Evolutionary conservation across 2,113 vertebrate genomes (phyloP), one percentile per base, ranked within the genome.

Genomic region (Podarcis muralis): DNA sequence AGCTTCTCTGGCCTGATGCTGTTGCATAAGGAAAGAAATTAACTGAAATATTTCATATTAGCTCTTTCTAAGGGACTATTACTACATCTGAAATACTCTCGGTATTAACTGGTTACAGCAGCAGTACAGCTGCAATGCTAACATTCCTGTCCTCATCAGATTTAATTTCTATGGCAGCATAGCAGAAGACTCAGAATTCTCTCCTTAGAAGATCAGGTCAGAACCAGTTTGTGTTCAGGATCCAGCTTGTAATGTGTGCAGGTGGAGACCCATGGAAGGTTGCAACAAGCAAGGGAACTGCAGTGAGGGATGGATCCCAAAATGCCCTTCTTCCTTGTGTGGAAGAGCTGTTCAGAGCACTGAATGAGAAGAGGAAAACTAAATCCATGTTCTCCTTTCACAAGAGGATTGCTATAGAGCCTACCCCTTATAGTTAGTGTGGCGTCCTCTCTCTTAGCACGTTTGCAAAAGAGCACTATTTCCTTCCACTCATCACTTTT

Each of bases 61-160:
- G 22, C 30, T 40, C 35, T 83, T 66, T 37, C 59, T 65, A 66
- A 66, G 32, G 59, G 59, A 37, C 59, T 66, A 27, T 27, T 1
- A 81, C 79, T 83, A 16, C 86, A 59, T 87, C 30, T 82, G 1
- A 69, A 0, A 89, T 92, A 86, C 30, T 89, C 20, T 87, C 89
- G 72, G 20, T 90, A 88, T 66, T 68, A 40, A 68, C 35, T 81
- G 12, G 62, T 66, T 68, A 22, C 62, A 22, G 27, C 11, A 32
- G 66, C 57, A 83, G 23, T 30, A 30, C 69, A 53, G 88, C 85
- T 68, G 37, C 16, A 86, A 3, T 78, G 6, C 25, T 74, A 68
- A 90, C 90, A 74, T 87, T 89, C 4, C 8, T 75, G 12, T 78
- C 0, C 2, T 88, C 88, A 53, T 85, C 27, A 68, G 30, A 88